Evolutionary conservation across 2,797 vertebrate genomes (phyloP).

Genomic region (Notoglanidium macrostoma): DNA sequence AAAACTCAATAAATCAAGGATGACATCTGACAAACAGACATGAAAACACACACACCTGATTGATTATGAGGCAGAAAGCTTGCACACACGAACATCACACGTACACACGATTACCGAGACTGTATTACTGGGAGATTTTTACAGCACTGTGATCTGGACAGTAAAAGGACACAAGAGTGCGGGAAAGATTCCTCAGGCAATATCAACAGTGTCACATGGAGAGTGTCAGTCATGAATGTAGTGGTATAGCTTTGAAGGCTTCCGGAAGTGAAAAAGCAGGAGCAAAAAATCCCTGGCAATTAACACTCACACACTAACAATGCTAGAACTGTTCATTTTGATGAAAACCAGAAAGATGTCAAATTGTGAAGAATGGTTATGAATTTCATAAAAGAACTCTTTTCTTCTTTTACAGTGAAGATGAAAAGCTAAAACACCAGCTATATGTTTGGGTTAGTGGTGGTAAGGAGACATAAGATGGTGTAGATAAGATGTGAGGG

Average conservation of each 20-base stretch:
- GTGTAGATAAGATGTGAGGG: neutral
- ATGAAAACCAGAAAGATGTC: neutral
- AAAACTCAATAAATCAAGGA: neutral
- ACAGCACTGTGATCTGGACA: neutral
- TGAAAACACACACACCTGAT: neutral
- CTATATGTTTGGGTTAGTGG: constrained; percentile 12
- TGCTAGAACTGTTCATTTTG: constrained; percentile 9
- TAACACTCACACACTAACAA: constrained; percentile 20
- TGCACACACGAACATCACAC: neutral
- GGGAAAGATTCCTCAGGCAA: constrained; percentile 13
- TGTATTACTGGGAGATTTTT: neutral
- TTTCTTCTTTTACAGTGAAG: neutral
- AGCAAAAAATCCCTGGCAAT: constrained; percentile 3
- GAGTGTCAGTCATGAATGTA: constrained; percentile 1
- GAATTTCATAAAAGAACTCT: neutral
- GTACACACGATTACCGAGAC: neutral
- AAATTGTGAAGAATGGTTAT: constrained; percentile 1
- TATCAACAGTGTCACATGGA: neutral
- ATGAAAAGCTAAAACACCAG: neutral
- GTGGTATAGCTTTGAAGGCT: neutral
- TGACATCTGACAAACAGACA: neutral
- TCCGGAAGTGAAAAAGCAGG: neutral
- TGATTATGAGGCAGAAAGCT: neutral
- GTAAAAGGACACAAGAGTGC: neutral
- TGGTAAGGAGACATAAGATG: neutral